phyloP scores from a whole-genome alignment of 1,140 invertebrate genomes.

The Antheraea pernyi region DNA sequence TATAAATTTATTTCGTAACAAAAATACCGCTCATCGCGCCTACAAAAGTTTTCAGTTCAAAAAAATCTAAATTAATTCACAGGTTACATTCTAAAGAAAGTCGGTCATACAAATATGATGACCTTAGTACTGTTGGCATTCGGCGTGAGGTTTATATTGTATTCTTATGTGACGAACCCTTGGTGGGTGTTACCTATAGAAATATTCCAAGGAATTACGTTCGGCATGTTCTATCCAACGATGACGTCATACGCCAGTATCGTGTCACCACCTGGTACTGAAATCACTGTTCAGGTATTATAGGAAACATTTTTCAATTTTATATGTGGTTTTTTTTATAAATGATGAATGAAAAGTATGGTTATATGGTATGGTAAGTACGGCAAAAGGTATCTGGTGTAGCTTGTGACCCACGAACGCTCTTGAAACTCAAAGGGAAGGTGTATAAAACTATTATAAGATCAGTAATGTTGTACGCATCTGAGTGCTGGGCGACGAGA shows the following conservation, averaged over 20 bases:
- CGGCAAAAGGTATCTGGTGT: too few relatives aligned
- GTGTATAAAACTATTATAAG: too few relatives aligned
- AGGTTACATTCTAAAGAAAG: conserved; percentile 88
- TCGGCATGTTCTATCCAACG: conserved; percentile 93
- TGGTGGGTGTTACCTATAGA: conserved; percentile 93
- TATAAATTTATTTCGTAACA: too few relatives aligned
- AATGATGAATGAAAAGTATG: too few relatives aligned
- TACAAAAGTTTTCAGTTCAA: too few relatives aligned
- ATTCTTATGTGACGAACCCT: conserved; percentile 89
- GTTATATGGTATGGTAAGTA: too few relatives aligned
- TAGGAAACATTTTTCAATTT: not conserved
- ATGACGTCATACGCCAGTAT: conserved; percentile 94
- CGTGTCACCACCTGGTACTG: conserved; percentile 91
- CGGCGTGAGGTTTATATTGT: conserved; percentile 88
- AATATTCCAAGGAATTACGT: conserved; percentile 91
- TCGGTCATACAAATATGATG: conserved; percentile 92
- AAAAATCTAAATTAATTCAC: conserved; percentile 28
- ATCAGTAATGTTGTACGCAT: too few relatives aligned
- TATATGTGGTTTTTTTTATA: too few relatives aligned
- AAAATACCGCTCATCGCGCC: too few relatives aligned
- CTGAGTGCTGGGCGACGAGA: too few relatives aligned
- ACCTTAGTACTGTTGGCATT: conserved; percentile 89
- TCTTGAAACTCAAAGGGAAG: too few relatives aligned
- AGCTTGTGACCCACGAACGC: too few relatives aligned
- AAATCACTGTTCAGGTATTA: conserved; percentile 91